Conservation (phyloP, 1,140 invertebrate species). For the Elymnias hypermnestra region DNA sequence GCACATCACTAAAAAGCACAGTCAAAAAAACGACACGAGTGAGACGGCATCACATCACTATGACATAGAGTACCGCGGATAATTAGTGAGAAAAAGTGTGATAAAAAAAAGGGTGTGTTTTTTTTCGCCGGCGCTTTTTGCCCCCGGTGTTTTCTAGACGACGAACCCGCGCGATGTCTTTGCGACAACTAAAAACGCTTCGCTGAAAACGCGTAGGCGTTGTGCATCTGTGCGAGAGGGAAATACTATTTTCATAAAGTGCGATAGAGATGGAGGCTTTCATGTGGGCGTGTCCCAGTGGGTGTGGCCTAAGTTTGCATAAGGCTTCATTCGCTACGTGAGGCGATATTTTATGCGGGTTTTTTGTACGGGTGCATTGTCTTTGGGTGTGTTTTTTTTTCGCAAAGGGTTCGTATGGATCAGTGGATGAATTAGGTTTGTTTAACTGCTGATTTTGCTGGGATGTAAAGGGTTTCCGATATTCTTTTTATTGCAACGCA, state of each 20-base stretch:
- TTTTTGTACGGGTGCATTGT: constrained; percentile 64
- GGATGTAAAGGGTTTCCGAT: constrained; percentile 6
- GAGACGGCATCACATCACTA: constrained; percentile 25
- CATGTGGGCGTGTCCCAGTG: constrained; percentile 43
- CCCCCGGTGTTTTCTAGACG: constrained; percentile 28
- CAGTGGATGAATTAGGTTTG: constrained; percentile 15
- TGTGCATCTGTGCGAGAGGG: constrained; percentile 40
- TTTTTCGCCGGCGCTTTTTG: constrained; percentile 34
- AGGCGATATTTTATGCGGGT: constrained; percentile 51
- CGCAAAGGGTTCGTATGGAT: constrained; percentile 33
- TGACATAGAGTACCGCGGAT: too few relatives aligned
- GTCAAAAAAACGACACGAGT: constrained; percentile 40
- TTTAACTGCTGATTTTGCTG: constrained; percentile 18
- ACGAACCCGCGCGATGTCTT: constrained; percentile 48
- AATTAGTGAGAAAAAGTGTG: constrained; percentile 28
- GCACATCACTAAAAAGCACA: constrained; percentile 38
- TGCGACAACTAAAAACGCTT: constrained; percentile 64
- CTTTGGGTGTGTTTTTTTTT: constrained; percentile 33
- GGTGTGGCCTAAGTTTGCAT: constrained; percentile 62
- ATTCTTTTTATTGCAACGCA: neutral
- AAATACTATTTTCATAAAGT: constrained; percentile 24
- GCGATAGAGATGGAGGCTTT: constrained; percentile 30
- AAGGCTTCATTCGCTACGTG: constrained; percentile 35
- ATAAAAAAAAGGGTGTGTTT: constrained; percentile 27
- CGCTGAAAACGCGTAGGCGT: constrained; percentile 59